Evolutionary conservation across 2,797 vertebrate genomes (phyloP).

Genomic region (Benthosema pterotum): DNA sequence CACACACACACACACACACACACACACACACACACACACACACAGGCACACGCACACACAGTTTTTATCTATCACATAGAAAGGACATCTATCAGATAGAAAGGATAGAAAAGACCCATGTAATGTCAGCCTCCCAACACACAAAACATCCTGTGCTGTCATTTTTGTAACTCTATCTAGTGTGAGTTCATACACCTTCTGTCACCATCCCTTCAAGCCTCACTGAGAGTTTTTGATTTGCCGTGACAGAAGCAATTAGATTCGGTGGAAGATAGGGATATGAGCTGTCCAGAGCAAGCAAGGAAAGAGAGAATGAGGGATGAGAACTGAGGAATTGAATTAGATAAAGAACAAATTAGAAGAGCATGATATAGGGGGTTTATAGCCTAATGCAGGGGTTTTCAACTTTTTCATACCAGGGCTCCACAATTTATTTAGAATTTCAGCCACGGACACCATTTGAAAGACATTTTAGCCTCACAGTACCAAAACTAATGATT

Average conservation of each 20-base stretch:
- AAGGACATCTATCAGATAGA: too few relatives aligned
- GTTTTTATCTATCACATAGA: too few relatives aligned
- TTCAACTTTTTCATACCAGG: too few relatives aligned
- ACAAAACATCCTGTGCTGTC: constrained; percentile 3
- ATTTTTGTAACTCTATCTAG: constrained; percentile 55
- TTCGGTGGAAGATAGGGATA: constrained; percentile 74
- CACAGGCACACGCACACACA: constrained; percentile 17
- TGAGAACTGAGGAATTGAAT: neutral
- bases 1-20: constrained; percentile 5
- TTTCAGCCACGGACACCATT: too few relatives aligned
- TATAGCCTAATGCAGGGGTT: constrained; percentile 11
- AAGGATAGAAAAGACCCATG: neutral
- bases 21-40: constrained; percentile 41
- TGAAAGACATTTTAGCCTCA: too few relatives aligned
- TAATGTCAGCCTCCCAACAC: too few relatives aligned
- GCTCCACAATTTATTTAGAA: too few relatives aligned
- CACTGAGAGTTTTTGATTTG: constrained; percentile 74
- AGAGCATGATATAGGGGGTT: constrained; percentile 22
- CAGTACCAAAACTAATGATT: too few relatives aligned
- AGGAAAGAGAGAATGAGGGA: constrained; percentile 24
- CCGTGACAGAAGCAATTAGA: constrained; percentile 79
- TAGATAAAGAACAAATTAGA: constrained; percentile 36
- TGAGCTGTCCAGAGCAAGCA: constrained; percentile 59
- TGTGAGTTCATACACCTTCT: constrained; percentile 64
- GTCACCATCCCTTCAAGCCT: constrained; percentile 63